Evolutionary conservation across 2,797 vertebrate genomes (phyloP).

Genomic region (Phaenicophaeus curvirostris): DNA sequence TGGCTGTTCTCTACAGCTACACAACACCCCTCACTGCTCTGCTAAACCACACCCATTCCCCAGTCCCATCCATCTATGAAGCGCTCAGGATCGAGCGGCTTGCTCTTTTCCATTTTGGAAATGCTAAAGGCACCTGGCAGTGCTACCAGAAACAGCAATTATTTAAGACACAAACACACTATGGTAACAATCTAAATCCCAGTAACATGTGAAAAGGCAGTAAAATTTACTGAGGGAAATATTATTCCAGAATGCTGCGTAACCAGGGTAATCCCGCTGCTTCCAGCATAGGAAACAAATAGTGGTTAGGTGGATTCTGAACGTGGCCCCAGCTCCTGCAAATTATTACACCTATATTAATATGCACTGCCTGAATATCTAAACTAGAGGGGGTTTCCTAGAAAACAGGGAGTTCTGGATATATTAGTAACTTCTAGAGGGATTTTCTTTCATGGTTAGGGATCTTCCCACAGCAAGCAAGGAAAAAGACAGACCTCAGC

Average conservation of each 20-base stretch:
- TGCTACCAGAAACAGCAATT: neutral
- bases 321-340: neutral
- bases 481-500: neutral
- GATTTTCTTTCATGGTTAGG: neutral
- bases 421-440: neutral
- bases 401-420: neutral
- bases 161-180: neutral
- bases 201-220: neutral
- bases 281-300: neutral
- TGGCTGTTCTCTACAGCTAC: neutral
- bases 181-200: neutral
- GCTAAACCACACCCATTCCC: neutral
- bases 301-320: neutral
- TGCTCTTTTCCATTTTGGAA: neutral
- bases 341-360: neutral
- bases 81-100: neutral
- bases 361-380: neutral
- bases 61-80: rapidly evolving
- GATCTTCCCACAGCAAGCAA: neutral
- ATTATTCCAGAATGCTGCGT: neutral
- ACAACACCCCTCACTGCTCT: neutral
- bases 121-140: neutral
- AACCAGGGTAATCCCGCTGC: neutral
- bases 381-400: neutral
- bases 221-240: constrained; percentile 1